Evolutionary conservation across 1,140 invertebrate genomes (phyloP).

Genomic region (Chelonus insularis): DNA sequence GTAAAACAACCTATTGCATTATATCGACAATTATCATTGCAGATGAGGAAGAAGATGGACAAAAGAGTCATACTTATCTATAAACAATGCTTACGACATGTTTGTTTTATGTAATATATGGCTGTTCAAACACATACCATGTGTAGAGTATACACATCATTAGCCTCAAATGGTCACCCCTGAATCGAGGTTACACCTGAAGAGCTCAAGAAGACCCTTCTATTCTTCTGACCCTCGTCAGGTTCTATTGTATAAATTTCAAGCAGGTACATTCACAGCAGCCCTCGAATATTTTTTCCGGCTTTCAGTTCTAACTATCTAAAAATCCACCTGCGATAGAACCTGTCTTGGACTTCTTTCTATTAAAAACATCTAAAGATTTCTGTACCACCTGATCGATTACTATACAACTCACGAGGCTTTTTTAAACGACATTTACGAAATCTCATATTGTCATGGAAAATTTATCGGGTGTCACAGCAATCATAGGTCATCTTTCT

Average conservation of each 20-base stretch:
- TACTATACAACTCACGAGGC: no score
- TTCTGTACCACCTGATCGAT: no score
- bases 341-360: slow-evolving; percentile 6
- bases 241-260: neutral
- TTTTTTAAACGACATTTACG: no score
- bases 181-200: slow-evolving; percentile 2
- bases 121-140: neutral
- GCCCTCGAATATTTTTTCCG: neutral
- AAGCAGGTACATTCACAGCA: neutral
- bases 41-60: no score
- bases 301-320: neutral
- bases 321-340: neutral
- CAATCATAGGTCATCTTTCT: no score
- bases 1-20: slow-evolving; percentile 3
- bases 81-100: neutral
- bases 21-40: neutral
- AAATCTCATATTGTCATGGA: no score
- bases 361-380: neutral
- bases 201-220: neutral
- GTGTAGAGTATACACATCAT: neutral
- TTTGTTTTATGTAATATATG: neutral
- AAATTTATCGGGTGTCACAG: no score
- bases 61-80: no score
- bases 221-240: neutral
- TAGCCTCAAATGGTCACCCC: neutral